Evolutionary conservation across 2,113 vertebrate species (phyloP).

Genomic region (Thryonomys swinderianus): DNA sequence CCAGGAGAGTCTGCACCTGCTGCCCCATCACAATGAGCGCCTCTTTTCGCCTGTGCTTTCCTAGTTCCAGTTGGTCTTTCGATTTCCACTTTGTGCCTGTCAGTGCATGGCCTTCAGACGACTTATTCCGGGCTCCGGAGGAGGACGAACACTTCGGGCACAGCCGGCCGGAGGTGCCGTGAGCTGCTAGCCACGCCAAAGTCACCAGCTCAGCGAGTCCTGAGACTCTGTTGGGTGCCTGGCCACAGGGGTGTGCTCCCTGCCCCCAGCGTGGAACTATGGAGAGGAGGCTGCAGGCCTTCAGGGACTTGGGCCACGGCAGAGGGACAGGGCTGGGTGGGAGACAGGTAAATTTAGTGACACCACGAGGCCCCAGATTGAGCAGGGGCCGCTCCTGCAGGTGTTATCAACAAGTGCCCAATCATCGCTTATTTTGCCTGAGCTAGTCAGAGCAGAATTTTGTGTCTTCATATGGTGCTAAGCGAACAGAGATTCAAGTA

Average conservation of each 20-base stretch:
- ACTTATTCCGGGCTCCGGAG: not conserved
- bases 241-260: not conserved
- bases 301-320: not conserved
- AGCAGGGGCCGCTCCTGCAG: not conserved
- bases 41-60: not conserved
- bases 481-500: constrained; percentile 3
- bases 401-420: not conserved
- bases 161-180: not conserved
- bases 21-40: not conserved
- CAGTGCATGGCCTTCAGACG: not conserved
- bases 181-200: not conserved
- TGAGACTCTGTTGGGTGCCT: not conserved
- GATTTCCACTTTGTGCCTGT: not conserved
- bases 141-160: not conserved
- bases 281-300: not conserved
- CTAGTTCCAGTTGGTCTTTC: not conserved
- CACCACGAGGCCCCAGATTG: not conserved
- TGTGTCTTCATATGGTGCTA: not conserved
- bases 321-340: not conserved
- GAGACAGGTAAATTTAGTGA: not conserved
- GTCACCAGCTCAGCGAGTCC: not conserved
- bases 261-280: not conserved
- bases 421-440: not conserved
- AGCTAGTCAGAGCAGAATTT: not conserved
- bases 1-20: not conserved